Evolutionary conservation across 2,888 invertebrate genomes (phyloP).

Genomic region (Tenthredo mesomela): DNA sequence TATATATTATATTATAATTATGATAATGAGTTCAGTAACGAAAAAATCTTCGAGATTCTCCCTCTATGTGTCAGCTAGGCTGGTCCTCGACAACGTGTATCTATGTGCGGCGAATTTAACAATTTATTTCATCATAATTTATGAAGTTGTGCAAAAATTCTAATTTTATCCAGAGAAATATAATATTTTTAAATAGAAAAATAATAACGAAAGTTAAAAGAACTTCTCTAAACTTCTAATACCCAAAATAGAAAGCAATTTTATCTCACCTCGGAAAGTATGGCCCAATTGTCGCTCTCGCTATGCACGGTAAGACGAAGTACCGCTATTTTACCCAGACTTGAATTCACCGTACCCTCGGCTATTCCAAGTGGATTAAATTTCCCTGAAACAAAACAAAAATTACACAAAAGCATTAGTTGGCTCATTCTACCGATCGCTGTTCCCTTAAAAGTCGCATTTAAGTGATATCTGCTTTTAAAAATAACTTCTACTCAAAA

Average conservation of each 20-base stretch:
- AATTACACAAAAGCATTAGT: background rate
- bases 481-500: background rate
- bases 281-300: constrained; percentile 93
- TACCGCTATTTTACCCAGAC: constrained; percentile 84
- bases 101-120: constrained; percentile 62
- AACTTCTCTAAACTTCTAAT: background rate
- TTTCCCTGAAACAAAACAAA: constrained; percentile 78
- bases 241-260: background rate
- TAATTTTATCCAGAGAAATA: background rate
- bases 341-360: constrained; percentile 84
- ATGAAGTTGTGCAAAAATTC: background rate
- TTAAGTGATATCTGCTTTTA: background rate
- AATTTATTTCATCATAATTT: constrained; percentile 33
- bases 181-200: constrained; percentile 9
- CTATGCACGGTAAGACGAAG: constrained; percentile 89
- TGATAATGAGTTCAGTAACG: constrained; percentile 61
- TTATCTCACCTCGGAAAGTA: constrained; percentile 90
- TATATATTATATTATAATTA: constrained; percentile 7
- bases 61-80: constrained; percentile 72
- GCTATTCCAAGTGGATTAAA: constrained; percentile 92
- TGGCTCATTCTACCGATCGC: too few relatives aligned
- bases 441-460: too few relatives aligned
- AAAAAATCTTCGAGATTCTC: constrained; percentile 57
- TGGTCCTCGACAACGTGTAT: constrained; percentile 75
- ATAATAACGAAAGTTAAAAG: background rate